These are phyloP conservation scores for Melanostoma scalare DNA, from an alignment of 2,888 invertebrate species.

Conservation along the genomic window DNA sequence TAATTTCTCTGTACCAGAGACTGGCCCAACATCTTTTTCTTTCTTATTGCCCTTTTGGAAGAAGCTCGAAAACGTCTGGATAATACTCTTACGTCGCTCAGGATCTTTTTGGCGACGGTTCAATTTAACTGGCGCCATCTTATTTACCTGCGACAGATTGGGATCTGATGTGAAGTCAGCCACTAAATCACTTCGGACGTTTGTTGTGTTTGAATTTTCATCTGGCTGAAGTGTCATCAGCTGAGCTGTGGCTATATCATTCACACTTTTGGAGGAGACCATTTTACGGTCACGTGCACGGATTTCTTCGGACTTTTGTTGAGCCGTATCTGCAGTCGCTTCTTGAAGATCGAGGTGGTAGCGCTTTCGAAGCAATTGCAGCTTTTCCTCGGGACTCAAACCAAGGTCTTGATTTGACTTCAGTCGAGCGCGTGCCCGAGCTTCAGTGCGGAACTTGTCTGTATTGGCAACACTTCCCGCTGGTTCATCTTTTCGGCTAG, in stretches of 20 bases:
- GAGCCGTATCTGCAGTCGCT: slow-evolving; percentile 41
- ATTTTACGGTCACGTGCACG: slow-evolving; percentile 80
- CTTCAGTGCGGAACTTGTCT: slow-evolving; percentile 85
- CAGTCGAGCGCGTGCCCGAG: slow-evolving; percentile 86
- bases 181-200: slow-evolving; percentile 73
- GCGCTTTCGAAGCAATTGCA: slow-evolving; percentile 83
- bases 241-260: slow-evolving; percentile 79
- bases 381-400: slow-evolving; percentile 87
- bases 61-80: slow-evolving; percentile 92
- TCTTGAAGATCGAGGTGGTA: slow-evolving; percentile 76
- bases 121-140: slow-evolving; percentile 66
- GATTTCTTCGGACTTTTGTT: slow-evolving; percentile 74
- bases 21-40: slow-evolving; percentile 80
- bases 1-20: slow-evolving; percentile 87
- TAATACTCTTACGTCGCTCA: slow-evolving; percentile 90
- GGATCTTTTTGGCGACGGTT: slow-evolving; percentile 83
- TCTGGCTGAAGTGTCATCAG: slow-evolving; percentile 70
- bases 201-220: slow-evolving; percentile 74
- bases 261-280: slow-evolving; percentile 81
- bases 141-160: slow-evolving; percentile 82
- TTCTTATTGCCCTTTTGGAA: slow-evolving; percentile 88
- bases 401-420: slow-evolving; percentile 90
- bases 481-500: slow-evolving; percentile 76
- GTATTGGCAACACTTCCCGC: slow-evolving; percentile 79
- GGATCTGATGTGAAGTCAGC: slow-evolving; percentile 84